Base-by-base conservation (phyloP, 2,888 invertebrate genomes). In the Phyto melanocephala region DNA sequence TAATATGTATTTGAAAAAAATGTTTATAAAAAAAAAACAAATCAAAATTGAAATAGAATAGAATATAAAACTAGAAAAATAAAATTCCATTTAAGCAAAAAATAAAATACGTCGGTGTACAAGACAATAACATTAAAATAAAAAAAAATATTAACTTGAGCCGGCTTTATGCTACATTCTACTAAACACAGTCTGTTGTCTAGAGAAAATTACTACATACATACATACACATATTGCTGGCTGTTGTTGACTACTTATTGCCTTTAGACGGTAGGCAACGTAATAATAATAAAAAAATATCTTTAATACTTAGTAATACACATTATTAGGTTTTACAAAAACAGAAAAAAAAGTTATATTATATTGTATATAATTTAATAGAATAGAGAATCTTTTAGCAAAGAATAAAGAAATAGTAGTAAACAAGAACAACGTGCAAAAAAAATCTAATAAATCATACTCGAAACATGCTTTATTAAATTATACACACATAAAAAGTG, bases 61-160 rank as follows among this genome's bases (percentile, higher is more conserved):
- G 7, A 56, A 45, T 7, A 50, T 24, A 50, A 65, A 33, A 56
- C 10, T 33, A 50, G 20, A 54, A 42, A 74, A 60, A 47, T 24
- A 24, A 60, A 71, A 47, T 71, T 74, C 40, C 52, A 33, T 42
- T 52, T 5, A 42, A 52, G 52, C 5, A 42, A 35, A 45, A 60
- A 52, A 65, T 17, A 45, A 50, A 45, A 50, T 15, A 22, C 28
- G 28, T 28, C 28, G 3, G 28, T 28, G 28, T 6, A 5, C 6
- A 28, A 28, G 28, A 28, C 28, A 28, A 28, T 28, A 28, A 28
- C 3, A 28, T 28, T 28, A 45, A 17, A 15, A 10, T 28, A 45
- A 17, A 15, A 10, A 47, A 15, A 47, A 17, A 28, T 28, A 28
- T 28, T 28, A 68, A 68, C 40, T 56, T 15, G 11, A 24, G 10